These are phyloP conservation scores for Arizona elegans DNA, from an alignment of 2,113 vertebrate species.

Conservation along the genomic window DNA sequence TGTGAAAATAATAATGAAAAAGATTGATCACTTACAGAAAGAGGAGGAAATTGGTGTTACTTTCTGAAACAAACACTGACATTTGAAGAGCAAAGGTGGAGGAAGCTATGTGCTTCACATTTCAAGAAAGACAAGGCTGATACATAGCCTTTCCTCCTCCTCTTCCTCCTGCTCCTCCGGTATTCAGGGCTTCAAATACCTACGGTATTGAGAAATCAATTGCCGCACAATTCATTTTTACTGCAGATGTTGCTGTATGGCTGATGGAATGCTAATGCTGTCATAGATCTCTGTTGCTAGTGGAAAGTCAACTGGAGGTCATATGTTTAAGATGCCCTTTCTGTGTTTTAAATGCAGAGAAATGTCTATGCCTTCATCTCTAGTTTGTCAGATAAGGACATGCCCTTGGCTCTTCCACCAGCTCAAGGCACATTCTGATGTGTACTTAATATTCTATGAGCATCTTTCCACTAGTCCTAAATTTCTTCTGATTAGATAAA, in stretches of 20 bases:
- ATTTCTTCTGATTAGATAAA: slow-evolving; percentile 1
- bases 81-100: background rate
- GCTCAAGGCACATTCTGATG: background rate
- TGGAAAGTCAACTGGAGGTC: background rate
- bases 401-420: background rate
- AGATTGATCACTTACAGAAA: background rate
- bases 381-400: background rate
- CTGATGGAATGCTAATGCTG: background rate
- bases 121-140: background rate
- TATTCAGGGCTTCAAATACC: background rate
- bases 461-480: background rate
- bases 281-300: background rate
- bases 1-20: background rate
- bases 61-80: background rate
- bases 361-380: background rate
- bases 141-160: background rate
- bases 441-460: background rate
- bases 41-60: background rate
- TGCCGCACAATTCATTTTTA: background rate
- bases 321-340: background rate
- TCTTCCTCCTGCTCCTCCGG: background rate
- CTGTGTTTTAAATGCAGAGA: background rate
- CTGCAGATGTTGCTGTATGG: background rate
- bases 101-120: background rate
- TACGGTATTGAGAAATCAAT: background rate